phyloP scores from a whole-genome alignment of 2,888 invertebrate species.

The Mesopsocus fuscifrons region DNA sequence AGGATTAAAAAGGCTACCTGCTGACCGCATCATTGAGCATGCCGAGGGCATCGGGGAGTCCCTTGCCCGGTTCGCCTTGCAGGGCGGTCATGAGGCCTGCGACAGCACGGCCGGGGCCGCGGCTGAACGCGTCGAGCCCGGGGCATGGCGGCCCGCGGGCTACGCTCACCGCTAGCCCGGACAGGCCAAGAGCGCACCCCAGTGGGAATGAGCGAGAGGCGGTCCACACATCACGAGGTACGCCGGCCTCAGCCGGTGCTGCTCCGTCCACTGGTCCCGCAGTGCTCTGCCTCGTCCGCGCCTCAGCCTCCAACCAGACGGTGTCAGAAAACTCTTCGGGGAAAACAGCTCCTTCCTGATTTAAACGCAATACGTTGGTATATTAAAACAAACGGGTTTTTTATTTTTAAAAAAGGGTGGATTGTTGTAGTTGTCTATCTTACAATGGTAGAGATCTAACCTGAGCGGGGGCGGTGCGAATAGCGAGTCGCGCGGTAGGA shows the following conservation, averaged over 20 bases:
- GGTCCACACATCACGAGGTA: not conserved
- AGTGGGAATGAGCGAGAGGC: conserved; percentile 13
- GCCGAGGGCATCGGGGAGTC: conserved; percentile 37
- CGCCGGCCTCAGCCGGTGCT: conserved; percentile 16
- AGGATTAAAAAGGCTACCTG: too few species aligned
- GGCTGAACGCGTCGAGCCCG: conserved; percentile 45
- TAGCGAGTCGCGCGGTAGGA: conserved; percentile 34
- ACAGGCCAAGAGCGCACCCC: conserved; percentile 33
- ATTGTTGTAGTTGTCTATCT: too few species aligned
- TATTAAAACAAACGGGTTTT: not conserved
- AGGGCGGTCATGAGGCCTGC: conserved; percentile 38
- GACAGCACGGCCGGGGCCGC: conserved; percentile 45
- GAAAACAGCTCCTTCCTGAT: conserved; percentile 17
- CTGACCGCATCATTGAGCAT: conserved; percentile 51
- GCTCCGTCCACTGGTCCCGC: conserved; percentile 25
- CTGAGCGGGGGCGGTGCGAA: too few species aligned
- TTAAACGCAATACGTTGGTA: too few species aligned
- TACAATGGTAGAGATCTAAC: too few species aligned
- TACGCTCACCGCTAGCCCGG: conserved; percentile 36
- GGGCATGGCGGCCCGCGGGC: conserved; percentile 33
- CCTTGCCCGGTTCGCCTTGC: too few species aligned
- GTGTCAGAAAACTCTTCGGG: conserved; percentile 30
- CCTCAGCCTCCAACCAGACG: conserved; percentile 26
- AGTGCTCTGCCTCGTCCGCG: conserved; percentile 28
- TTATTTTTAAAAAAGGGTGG: too few species aligned